Evolutionary conservation across 2,113 vertebrate species (phyloP).

Genomic region (Anguilla japonica): DNA sequence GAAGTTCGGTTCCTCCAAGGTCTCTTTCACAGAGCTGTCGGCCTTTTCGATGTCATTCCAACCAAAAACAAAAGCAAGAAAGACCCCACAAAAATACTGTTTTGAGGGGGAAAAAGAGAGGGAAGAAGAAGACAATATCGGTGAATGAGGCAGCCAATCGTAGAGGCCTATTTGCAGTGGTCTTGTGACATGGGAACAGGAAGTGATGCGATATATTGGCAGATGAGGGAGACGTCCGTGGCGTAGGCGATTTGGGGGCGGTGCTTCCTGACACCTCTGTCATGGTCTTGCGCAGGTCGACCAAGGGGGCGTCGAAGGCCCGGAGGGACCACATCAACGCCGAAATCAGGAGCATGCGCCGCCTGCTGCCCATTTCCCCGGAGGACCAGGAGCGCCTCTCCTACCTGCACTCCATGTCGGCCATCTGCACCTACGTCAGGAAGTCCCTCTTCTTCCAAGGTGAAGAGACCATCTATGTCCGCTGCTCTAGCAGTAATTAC

Average conservation of each 20-base stretch:
- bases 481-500: too few species aligned
- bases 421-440: slow-evolving; percentile 76
- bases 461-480: slow-evolving; percentile 36
- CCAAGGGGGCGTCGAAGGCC: slow-evolving; percentile 85
- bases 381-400: slow-evolving; percentile 79
- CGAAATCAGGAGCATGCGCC: slow-evolving; percentile 77
- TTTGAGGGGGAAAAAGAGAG: too few species aligned
- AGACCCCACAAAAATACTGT: too few species aligned
- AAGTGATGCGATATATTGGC: too few species aligned
- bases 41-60: too few species aligned
- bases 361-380: slow-evolving; percentile 70
- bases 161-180: too few species aligned
- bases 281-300: slow-evolving; percentile 73
- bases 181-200: too few species aligned
- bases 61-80: too few species aligned
- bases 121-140: too few species aligned
- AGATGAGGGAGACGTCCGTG: background rate
- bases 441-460: slow-evolving; percentile 61
- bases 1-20: background rate
- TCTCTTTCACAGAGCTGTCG: background rate
- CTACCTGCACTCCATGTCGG: slow-evolving; percentile 84
- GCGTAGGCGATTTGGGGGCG: slow-evolving; percentile 12
- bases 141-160: too few species aligned
- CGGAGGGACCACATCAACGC: slow-evolving; percentile 80
- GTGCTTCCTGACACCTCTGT: background rate